Base-by-base conservation (phyloP, 2,888 invertebrate species). In the Ectobius pallidus region DNA sequence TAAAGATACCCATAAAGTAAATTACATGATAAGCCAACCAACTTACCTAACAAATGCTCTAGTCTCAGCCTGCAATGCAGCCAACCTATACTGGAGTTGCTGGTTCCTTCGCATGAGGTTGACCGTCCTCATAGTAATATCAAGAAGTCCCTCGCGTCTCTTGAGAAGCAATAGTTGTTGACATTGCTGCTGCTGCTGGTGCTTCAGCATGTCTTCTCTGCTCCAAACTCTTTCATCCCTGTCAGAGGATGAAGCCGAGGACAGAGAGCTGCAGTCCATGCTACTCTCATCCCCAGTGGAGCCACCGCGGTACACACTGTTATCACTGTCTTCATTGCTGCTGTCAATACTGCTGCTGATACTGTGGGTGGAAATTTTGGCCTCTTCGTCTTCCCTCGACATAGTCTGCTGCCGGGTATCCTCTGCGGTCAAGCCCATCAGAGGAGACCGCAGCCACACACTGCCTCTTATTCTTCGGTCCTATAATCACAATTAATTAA, bases 41-140 rank as follows among this genome's bases (percentile, higher is more conserved):
- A 1, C 55, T 55, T 27, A 65, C 65, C 65, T 65, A 20, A 90
- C 86, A 77, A 89, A 90, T 73, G 87, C 86, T 3, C 87, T 85
- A 0, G 90, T 90, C 81, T 91, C 90, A 73, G 86, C 83, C 78
- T 89, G 88, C 44, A 90, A 79, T 32, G 85, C 87, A 6, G 87
- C 83, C 71, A 90, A 84, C 77, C 88, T 88, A 74, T 86, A 85
- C 77, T 90, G 89, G 72, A 90, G 84, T 52, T 88, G 78, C 74
- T 85, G 86, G 81, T 90, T 90, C 75, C 87, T 87, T 74, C 87
- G 86, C 83, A 90, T 86, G 25, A 90, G 82, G 14, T 86, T 86
- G 49, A 90, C 86, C 0, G 90, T 90, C 78, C 87, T 88, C 81
- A 88, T 85, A 3, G 90, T 90, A 6, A 90, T 86, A 69, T 88